Conservation (phyloP, 2,113 vertebrate genomes). For the Macrotis lagotis region DNA sequence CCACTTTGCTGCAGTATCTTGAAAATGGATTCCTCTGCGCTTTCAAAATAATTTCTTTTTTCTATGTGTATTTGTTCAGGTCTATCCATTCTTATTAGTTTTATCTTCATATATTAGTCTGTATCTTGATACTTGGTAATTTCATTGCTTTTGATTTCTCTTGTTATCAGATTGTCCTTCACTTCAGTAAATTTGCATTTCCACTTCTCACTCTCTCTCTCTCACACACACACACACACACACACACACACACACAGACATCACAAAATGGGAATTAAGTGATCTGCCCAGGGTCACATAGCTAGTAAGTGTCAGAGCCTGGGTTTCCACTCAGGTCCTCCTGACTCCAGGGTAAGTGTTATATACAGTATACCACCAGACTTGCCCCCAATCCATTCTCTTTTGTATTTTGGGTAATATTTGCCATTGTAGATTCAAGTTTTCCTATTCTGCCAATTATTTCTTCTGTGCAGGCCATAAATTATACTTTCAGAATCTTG, state of each 20-base stretch:
- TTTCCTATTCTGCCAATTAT: not conserved
- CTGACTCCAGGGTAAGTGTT: too few species aligned
- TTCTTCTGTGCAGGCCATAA: not conserved
- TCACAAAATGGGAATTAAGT: too few species aligned
- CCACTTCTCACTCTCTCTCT: not conserved
- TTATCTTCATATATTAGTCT: not conserved
- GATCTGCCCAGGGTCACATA: too few species aligned
- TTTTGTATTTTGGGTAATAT: not conserved
- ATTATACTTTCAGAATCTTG: not conserved
- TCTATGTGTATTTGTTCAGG: not conserved
- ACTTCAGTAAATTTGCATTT: not conserved
- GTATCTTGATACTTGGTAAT: not conserved
- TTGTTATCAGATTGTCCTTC: not conserved
- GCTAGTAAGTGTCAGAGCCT: too few species aligned
- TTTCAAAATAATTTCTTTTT: not conserved
- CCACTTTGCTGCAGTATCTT: not conserved
- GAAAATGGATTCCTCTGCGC: not conserved
- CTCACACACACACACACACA: too few species aligned
- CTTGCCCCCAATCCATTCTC: not conserved
- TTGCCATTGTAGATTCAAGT: not conserved
- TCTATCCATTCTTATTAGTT: not conserved
- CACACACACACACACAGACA: too few species aligned
- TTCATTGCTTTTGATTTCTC: not conserved
- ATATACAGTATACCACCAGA: too few species aligned
- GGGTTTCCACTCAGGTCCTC: too few species aligned